phyloP scores from a whole-genome alignment of 1,140 invertebrate species.

The Drosophila pectinifera region DNA sequence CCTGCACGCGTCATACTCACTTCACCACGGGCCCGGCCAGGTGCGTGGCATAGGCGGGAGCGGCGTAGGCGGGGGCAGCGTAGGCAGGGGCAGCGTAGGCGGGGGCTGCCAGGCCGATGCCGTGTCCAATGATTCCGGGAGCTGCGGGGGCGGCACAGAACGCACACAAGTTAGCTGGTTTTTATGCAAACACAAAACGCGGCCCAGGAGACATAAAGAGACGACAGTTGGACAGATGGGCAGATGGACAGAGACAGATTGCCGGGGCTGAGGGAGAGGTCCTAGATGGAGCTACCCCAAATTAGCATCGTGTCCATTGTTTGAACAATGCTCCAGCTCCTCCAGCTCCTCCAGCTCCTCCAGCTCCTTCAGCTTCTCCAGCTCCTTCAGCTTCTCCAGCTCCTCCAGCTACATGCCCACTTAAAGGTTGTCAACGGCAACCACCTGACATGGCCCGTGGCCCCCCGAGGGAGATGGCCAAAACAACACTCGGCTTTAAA shows the following conservation, averaged over 20 bases:
- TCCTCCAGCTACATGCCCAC: neutral
- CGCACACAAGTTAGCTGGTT: conserved; percentile 21
- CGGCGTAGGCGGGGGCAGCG: conserved; percentile 58
- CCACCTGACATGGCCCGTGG: conserved; percentile 17
- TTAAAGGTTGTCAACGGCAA: conserved; percentile 45
- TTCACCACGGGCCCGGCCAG: conserved; percentile 74
- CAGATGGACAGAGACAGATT: conserved; percentile 12
- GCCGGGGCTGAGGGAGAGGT: neutral
- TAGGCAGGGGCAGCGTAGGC: conserved; percentile 65
- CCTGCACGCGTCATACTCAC: conserved; percentile 57
- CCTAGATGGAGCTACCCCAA: conserved; percentile 20
- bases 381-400: no score
- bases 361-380: neutral
- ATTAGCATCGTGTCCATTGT: conserved; percentile 38
- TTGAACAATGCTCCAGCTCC: conserved; percentile 38
- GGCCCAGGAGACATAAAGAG: conserved; percentile 1
- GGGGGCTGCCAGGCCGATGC: conserved; percentile 68
- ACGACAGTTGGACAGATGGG: conserved; percentile 3
- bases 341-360: neutral
- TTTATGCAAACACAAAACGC: conserved; percentile 18
- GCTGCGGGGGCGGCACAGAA: conserved; percentile 28
- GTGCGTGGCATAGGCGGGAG: conserved; percentile 71
- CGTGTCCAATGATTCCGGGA: conserved; percentile 72
- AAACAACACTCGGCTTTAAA: conserved; percentile 5
- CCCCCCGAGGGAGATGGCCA: neutral